These are phyloP conservation scores for Caenorhabditis brenneri DNA, from an alignment of 1,140 invertebrate species.

Conservation along the genomic window DNA sequence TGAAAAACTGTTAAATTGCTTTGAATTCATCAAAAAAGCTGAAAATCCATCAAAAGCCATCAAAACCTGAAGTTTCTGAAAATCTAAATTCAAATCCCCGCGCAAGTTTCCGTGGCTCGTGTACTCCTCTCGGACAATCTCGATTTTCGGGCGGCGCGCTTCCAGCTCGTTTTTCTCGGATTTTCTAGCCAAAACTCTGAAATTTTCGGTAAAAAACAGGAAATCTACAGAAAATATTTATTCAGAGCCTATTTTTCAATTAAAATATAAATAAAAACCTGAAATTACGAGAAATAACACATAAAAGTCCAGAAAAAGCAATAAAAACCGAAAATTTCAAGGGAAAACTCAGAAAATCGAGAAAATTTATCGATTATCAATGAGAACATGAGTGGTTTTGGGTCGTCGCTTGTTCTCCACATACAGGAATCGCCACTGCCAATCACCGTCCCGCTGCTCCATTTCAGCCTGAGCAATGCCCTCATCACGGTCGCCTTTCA, in stretches of 20 bases:
- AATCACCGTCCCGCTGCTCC: constrained; percentile 63
- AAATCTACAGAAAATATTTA: too few species aligned
- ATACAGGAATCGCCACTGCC: constrained; percentile 66
- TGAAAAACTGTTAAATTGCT: too few species aligned
- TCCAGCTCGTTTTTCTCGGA: too few species aligned
- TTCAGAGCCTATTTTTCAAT: neutral
- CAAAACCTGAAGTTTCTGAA: too few species aligned
- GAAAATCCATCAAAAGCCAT: too few species aligned
- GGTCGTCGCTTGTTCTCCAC: constrained; percentile 58
- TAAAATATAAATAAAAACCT: neutral
- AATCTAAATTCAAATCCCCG: too few species aligned
- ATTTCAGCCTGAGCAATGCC: constrained; percentile 64
- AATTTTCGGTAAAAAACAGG: neutral
- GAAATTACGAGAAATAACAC: neutral
- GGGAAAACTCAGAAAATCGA: neutral
- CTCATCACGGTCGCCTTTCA: constrained; percentile 60
- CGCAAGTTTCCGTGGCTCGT: too few species aligned
- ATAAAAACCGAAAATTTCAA: neutral
- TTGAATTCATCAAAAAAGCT: too few species aligned
- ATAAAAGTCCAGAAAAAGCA: neutral
- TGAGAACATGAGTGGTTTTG: constrained; percentile 58
- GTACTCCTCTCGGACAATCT: too few species aligned
- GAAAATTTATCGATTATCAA: constrained; percentile 65
- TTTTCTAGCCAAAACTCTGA: too few species aligned
- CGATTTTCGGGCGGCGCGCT: too few species aligned